Base-by-base conservation (phyloP, 1,140 invertebrate species). In the Listronotus bonariensis region DNA sequence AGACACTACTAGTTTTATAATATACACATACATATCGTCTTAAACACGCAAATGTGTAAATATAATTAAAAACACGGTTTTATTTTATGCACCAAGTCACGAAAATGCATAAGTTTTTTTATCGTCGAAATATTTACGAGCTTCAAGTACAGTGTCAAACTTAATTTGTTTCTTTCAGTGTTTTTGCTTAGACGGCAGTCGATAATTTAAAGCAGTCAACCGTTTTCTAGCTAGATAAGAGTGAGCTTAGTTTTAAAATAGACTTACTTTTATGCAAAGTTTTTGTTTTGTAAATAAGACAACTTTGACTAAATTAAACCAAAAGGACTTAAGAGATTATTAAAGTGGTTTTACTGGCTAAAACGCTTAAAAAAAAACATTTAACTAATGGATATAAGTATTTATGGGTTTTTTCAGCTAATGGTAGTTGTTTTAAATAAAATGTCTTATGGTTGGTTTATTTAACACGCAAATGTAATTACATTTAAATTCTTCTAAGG, bases 161-260 rank as follows among this genome's bases (percentile, higher is more conserved):
- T 18, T 20, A 49, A 49, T 49, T 49, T 49, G 46, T 49, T 49
- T 49, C 20, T n/a, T 49, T 49, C 20, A 18, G 46, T 49, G 46
- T 49, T 49, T 26, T 20, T 49, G 20, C 15, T 5, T 7, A 20
- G 20, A n/a, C 15, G 15, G 15, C 20, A 49, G 20, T 49, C 46
- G 46, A 49, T 49, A 49, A 49, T n/a, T 14, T n/a, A n/a, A 31
- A 49, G 18, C 15, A 45, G 14, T 45, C 17, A 11, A 14, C 11
- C 7, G 17, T 45, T 3, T 45, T 14, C 14, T 18, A 18, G 42
- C 14, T n/a, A 17, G 14, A 45, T 17, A 45, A 17, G 14, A 11
- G 2, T 18, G 42, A 12, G 7, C 14, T 11, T 41, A 12, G 11
- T 41, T 41, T n/a, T 17, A 45, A 45, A 4, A 11, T n/a, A 9